Percentiles rank a stretch among this genome's conserved stretches.
These are phyloP conservation scores for Lates japonicus DNA, from an alignment of 2,797 vertebrate genomes.

Conservation along the genomic window DNA sequence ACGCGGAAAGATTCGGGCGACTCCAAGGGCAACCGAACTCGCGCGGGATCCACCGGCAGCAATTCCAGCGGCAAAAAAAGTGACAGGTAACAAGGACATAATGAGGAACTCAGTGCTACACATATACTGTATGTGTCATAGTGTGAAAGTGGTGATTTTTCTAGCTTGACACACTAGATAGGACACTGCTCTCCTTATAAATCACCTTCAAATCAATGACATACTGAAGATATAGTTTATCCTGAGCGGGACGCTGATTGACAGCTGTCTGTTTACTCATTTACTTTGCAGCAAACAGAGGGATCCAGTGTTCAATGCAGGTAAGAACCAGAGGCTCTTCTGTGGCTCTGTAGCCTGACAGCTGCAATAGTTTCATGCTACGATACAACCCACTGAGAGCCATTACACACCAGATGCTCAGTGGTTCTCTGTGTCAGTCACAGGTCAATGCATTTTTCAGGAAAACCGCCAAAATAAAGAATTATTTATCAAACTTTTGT, in stretches of 20 bases:
- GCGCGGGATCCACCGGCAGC: conserved; percentile 95
- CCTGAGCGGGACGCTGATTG: conserved; percentile 52
- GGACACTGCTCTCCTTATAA: conserved; percentile 1
- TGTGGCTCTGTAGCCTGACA: conserved; percentile 25
- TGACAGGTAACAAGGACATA: conserved; percentile 88
- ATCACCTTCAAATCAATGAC: conserved; percentile 27
- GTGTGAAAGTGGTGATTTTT: background rate
- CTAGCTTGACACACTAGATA: background rate
- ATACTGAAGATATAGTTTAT: conserved; percentile 17
- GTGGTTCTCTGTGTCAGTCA: conserved; percentile 44
- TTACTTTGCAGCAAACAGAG: conserved; percentile 94
- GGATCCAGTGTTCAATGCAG: conserved; percentile 97
- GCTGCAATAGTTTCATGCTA: conserved; percentile 1
- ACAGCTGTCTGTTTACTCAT: conserved; percentile 71
- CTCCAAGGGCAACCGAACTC: conserved; percentile 91
- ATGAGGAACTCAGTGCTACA: background rate
- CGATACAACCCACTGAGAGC: conserved; percentile 27
- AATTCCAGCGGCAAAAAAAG: conserved; percentile 95
- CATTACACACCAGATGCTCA: conserved; percentile 40
- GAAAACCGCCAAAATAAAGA: background rate
- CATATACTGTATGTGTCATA: background rate
- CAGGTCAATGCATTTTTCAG: conserved; percentile 13
- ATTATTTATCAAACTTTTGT: background rate
- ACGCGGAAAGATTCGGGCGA: conserved; percentile 93
- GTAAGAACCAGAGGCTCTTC: conserved; percentile 85